These are phyloP conservation scores for Netelia melanura DNA, from an alignment of 2,888 invertebrate genomes.

Conservation along the genomic window DNA sequence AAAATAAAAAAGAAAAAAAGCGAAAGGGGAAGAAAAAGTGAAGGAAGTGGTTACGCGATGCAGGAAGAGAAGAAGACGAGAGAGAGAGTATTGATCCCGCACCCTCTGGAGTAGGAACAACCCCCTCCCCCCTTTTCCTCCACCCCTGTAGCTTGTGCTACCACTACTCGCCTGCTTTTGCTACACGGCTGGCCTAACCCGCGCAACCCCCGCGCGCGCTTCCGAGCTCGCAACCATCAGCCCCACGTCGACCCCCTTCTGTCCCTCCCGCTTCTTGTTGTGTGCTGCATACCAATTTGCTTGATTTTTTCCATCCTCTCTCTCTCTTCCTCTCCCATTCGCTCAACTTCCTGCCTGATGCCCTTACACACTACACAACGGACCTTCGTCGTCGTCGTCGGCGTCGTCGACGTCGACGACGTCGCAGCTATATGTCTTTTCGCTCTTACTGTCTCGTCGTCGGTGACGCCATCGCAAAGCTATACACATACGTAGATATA, in stretches of 20 bases:
- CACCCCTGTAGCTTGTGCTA: conserved; percentile 44
- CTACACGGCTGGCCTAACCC: conserved; percentile 81
- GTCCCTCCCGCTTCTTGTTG: conserved; percentile 85
- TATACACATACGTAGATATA: conserved; percentile 50
- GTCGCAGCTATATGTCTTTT: conserved; percentile 57
- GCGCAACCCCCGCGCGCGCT: conserved; percentile 69
- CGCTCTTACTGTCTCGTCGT: conserved; percentile 55
- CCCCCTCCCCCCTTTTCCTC: conserved; percentile 59
- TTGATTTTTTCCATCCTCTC: conserved; percentile 85
- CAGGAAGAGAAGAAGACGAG: conserved; percentile 74
- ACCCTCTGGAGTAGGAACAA: conserved; percentile 82
- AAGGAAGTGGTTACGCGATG: conserved; percentile 65
- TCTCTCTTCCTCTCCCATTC: conserved; percentile 69
- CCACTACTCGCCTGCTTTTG: conserved; percentile 40
- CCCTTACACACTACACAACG: conserved; percentile 70
- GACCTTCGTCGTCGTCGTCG: conserved; percentile 53
- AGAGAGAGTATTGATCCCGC: conserved; percentile 84
- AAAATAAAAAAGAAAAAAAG: neutral
- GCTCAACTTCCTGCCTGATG: conserved; percentile 74
- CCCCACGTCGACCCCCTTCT: conserved; percentile 84
- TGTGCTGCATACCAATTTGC: conserved; percentile 88
- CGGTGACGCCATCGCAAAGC: conserved; percentile 58
- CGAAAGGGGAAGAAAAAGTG: conserved; percentile 18
- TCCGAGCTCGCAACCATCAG: conserved; percentile 75
- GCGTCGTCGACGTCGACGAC: conserved; percentile 51